These are phyloP conservation scores for Hestina assimilis DNA, from an alignment of 1,140 invertebrate species.

Conservation along the genomic window DNA sequence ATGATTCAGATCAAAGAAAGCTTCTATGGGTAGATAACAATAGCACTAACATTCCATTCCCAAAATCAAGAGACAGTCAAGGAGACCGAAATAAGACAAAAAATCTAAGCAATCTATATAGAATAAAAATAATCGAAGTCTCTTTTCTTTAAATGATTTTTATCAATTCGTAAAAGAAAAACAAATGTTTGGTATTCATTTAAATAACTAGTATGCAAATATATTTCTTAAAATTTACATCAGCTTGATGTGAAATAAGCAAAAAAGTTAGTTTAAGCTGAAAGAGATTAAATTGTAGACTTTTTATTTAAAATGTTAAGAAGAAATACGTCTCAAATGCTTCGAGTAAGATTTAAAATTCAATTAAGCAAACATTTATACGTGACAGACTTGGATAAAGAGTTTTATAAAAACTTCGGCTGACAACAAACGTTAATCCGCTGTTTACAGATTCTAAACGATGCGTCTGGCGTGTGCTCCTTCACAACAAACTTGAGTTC, in stretches of 20 bases:
- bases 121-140: conserved; percentile 1
- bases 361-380: conserved; percentile 44
- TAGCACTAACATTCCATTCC: background rate
- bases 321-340: conserved; percentile 23
- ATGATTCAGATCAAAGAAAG: conserved; percentile 12
- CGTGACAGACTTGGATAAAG: conserved; percentile 36
- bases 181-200: background rate
- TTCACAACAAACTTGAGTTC: background rate
- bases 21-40: conserved; percentile 10
- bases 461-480: conserved; percentile 3
- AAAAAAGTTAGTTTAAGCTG: no score
- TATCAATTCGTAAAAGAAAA: background rate
- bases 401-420: conserved; percentile 18
- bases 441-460: conserved; percentile 18
- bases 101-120: background rate
- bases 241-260: no score
- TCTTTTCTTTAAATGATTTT: background rate
- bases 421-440: conserved; percentile 9
- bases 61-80: conserved; percentile 1
- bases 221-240: no score
- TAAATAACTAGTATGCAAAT: no score
- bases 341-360: conserved; percentile 44
- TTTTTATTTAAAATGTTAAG: no score
- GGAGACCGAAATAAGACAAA: conserved; percentile 6
- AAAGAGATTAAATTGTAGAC: no score